phyloP scores from a whole-genome alignment of 2,888 invertebrate genomes.

The Cheilosia impressa region DNA sequence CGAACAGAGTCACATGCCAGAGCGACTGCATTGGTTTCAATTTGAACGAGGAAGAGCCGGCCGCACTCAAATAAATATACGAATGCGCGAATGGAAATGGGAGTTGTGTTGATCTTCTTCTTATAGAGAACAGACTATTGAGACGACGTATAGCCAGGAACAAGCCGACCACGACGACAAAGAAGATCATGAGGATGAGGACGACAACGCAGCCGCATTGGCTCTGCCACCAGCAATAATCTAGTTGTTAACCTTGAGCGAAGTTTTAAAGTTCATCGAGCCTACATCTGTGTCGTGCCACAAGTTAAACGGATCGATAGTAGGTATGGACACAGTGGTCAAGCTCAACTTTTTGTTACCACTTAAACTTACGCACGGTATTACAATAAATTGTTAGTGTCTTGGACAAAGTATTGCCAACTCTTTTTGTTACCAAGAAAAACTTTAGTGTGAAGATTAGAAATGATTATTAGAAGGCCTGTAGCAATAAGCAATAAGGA shows the following conservation, averaged over 20 bases:
- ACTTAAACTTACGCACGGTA: not conserved
- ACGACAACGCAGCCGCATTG: conserved; percentile 28
- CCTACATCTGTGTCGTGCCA: conserved; percentile 24
- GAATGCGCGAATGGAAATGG: conserved; percentile 39
- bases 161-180: conserved; percentile 60
- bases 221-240: conserved; percentile 62
- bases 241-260: conserved; percentile 75
- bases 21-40: conserved; percentile 18
- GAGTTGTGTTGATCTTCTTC: conserved; percentile 51
- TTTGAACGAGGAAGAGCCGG: not conserved
- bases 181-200: conserved; percentile 13
- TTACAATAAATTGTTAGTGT: no score
- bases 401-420: no score
- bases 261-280: conserved; percentile 73
- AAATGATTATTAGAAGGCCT: no score
- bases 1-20: conserved; percentile 46
- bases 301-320: conserved; percentile 12
- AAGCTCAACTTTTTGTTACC: not conserved
- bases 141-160: conserved; percentile 29
- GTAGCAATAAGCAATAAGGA: no score
- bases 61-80: conserved; percentile 19
- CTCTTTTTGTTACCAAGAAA: no score
- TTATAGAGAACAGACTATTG: conserved; percentile 32
- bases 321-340: conserved; percentile 1
- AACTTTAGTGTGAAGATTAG: no score